phyloP scores from a whole-genome alignment of 2,888 invertebrate genomes.

The Fissipunctia ypsillon region DNA sequence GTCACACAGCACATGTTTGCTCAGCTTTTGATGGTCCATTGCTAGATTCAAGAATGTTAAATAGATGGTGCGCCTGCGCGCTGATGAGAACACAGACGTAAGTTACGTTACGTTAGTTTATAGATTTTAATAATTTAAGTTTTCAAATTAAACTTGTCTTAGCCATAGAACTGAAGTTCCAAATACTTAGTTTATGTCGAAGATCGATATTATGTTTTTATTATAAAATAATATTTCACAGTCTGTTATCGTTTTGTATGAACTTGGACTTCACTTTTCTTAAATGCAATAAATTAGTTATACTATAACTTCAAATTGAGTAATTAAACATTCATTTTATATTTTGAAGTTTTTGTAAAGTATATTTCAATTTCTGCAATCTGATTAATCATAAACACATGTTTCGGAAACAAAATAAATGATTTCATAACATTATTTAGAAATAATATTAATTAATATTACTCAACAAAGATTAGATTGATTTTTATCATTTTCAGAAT shows the following conservation, averaged over 20 bases:
- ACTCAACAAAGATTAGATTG: neutral
- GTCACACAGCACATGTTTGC: neutral
- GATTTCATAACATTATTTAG: neutral
- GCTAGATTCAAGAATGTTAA: neutral
- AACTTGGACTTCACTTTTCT: conserved; percentile 24
- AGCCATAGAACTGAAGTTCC: neutral
- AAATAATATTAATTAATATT: neutral
- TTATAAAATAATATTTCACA: neutral
- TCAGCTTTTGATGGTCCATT: neutral
- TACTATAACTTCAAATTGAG: conserved; percentile 10
- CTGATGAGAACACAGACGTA: neutral
- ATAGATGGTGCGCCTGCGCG: neutral
- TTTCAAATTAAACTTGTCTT: neutral
- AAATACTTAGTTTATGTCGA: neutral
- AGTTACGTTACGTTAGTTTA: neutral
- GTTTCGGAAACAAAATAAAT: conserved; percentile 11
- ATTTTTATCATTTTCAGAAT: neutral
- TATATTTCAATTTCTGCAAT: neutral
- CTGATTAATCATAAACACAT: conserved; percentile 6
- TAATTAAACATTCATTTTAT: conserved; percentile 20
- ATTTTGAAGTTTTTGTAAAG: neutral
- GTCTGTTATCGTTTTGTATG: conserved; percentile 3
- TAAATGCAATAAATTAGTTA: neutral
- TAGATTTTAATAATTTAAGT: neutral
- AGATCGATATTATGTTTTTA: neutral